Percentiles rank a stretch among this genome's conserved stretches.
Conservation (phyloP, 2,888 invertebrate genomes). For the Macaria liturata region DNA sequence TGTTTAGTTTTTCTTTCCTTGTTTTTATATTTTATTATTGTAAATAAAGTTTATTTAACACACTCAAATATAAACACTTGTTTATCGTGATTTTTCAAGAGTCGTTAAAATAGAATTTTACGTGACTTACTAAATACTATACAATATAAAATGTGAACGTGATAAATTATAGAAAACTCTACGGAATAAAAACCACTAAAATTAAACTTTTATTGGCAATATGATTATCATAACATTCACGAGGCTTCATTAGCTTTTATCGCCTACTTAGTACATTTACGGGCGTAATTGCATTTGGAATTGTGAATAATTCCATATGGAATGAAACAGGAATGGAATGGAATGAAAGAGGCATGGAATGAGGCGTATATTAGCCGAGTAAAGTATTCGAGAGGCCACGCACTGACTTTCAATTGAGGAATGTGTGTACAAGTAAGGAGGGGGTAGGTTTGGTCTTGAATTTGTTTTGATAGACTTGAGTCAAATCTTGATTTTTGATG, state of each 20-base stretch:
- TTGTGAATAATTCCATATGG: conserved; percentile 21
- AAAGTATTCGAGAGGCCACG: conserved; percentile 30
- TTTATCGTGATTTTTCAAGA: too few relatives aligned
- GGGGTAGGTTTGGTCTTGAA: conserved; percentile 4
- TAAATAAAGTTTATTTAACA: too few relatives aligned
- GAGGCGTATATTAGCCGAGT: conserved; percentile 2
- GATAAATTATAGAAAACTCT: too few relatives aligned
- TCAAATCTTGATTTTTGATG: too few relatives aligned
- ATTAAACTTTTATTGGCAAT: background rate
- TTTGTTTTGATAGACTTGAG: too few relatives aligned
- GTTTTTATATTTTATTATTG: too few relatives aligned
- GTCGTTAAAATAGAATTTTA: too few relatives aligned
- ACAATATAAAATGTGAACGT: too few relatives aligned
- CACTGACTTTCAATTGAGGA: conserved; percentile 30
- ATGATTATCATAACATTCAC: background rate
- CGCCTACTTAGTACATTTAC: conserved; percentile 6
- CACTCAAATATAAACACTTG: too few relatives aligned
- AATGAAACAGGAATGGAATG: background rate
- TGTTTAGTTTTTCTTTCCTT: too few relatives aligned
- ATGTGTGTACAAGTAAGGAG: conserved; percentile 20
- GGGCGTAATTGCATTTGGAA: conserved; percentile 18
- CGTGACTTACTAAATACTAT: too few relatives aligned
- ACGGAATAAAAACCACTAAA: too few relatives aligned
- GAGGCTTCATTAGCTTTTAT: background rate
- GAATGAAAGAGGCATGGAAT: background rate